Conservation (phyloP, 2,113 vertebrate genomes). For the Jaculus jaculus region DNA sequence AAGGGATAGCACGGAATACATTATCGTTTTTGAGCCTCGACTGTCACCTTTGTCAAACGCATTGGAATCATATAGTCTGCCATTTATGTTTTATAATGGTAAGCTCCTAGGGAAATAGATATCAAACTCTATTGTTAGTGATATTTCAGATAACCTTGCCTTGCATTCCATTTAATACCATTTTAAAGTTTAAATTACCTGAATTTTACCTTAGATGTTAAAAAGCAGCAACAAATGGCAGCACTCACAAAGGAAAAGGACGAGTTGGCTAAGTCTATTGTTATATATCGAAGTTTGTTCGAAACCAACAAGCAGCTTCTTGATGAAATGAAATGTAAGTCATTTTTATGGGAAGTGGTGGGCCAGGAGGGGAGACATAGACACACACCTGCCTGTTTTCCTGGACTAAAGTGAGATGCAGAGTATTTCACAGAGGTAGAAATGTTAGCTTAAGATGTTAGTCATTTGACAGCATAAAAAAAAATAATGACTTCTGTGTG, state of each 20-base stretch:
- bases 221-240: slow-evolving; percentile 89
- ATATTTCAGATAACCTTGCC: background rate
- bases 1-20: slow-evolving; percentile 88
- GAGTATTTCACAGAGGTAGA: background rate
- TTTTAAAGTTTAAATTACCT: background rate
- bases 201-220: slow-evolving; percentile 85
- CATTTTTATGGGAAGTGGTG: slow-evolving; percentile 10
- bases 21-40: slow-evolving; percentile 88
- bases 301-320: slow-evolving; percentile 82
- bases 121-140: background rate
- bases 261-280: slow-evolving; percentile 83
- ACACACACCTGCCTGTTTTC: background rate
- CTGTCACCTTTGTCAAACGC: slow-evolving; percentile 70
- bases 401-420: background rate
- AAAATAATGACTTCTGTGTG: background rate
- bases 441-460: background rate
- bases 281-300: slow-evolving; percentile 81
- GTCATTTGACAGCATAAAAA: background rate
- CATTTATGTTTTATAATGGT: slow-evolving; percentile 96
- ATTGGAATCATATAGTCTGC: slow-evolving; percentile 88
- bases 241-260: slow-evolving; percentile 89
- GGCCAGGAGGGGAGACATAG: background rate
- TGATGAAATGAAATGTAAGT: slow-evolving; percentile 87
- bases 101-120: slow-evolving; percentile 70
- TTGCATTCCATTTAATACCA: background rate